These are phyloP conservation scores for Dicycla oo DNA, from an alignment of 2,888 invertebrate species.

Conservation along the genomic window DNA sequence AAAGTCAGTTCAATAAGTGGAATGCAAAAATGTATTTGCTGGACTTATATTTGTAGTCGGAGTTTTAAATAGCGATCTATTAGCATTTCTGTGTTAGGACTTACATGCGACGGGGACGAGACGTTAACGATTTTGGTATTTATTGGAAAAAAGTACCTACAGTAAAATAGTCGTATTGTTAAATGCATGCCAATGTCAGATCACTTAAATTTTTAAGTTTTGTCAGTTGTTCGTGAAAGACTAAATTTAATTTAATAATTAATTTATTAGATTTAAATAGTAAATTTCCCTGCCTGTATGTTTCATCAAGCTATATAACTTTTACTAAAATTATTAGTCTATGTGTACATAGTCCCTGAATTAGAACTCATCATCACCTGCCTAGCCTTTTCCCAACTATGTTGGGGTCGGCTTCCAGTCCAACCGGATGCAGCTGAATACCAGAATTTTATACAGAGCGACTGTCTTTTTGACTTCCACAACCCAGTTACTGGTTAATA, in stretches of 20 bases:
- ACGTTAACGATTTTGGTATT: conserved; percentile 44
- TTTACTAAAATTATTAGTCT: no score
- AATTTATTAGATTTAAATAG: background rate
- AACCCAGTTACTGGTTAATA: no score
- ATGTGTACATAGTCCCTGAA: no score
- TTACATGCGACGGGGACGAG: conserved; percentile 51
- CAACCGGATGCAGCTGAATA: no score
- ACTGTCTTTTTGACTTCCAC: no score
- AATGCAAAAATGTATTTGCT: conserved; percentile 82
- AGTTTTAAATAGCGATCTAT: conserved; percentile 83
- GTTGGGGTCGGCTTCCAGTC: no score
- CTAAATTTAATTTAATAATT: background rate
- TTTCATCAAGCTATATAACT: no score
- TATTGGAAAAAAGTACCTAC: background rate
- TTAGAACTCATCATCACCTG: no score
- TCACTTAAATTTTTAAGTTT: background rate
- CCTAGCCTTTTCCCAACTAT: no score
- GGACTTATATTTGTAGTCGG: conserved; percentile 75
- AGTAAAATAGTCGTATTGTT: background rate
- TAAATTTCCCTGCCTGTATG: background rate
- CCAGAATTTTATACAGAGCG: no score
- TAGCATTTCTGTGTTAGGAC: conserved; percentile 80
- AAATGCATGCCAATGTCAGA: background rate
- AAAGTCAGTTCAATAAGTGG: conserved; percentile 63
- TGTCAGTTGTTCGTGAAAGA: no score